A percentile compares a stretch with the other conserved stretches of the same genome.
Conservation (phyloP, 2,113 vertebrate genomes). For the Chaetorhynchus papuensis region DNA sequence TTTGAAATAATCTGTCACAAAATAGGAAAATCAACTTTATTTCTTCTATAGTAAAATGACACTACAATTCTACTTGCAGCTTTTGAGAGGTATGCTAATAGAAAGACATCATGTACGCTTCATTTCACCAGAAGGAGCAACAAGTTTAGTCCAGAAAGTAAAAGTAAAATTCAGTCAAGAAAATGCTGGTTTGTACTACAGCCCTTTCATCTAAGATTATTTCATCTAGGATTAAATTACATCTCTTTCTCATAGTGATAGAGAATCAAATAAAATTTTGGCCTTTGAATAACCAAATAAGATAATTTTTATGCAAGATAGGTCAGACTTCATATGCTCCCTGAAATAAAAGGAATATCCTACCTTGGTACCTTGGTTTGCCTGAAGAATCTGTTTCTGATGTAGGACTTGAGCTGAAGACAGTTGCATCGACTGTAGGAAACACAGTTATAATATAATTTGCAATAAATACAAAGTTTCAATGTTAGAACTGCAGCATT, state of each 20-base stretch:
- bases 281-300: not conserved
- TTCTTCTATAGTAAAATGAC: not conserved
- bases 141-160: not conserved
- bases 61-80: not conserved
- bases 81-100: not conserved
- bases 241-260: no score
- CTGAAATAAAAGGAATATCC: constrained; percentile 16
- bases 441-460: not conserved
- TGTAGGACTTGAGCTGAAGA: constrained; percentile 87
- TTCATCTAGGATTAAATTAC: no score
- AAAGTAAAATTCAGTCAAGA: not conserved
- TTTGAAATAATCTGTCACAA: not conserved
- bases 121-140: not conserved
- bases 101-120: not conserved
- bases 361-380: constrained; percentile 88
- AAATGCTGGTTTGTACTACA: not conserved
- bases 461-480: not conserved
- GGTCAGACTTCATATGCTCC: not conserved
- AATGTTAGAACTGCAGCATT: not conserved
- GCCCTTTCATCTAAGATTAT: not conserved
- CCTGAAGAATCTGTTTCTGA: constrained; percentile 89
- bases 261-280: not conserved
- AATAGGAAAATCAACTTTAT: not conserved
- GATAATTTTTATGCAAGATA: not conserved
- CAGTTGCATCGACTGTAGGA: constrained; percentile 76